Percentiles rank a stretch among this genome's conserved stretches.
phyloP scores from a whole-genome alignment of 2,888 invertebrate species.

The Coecobrya sp. region DNA sequence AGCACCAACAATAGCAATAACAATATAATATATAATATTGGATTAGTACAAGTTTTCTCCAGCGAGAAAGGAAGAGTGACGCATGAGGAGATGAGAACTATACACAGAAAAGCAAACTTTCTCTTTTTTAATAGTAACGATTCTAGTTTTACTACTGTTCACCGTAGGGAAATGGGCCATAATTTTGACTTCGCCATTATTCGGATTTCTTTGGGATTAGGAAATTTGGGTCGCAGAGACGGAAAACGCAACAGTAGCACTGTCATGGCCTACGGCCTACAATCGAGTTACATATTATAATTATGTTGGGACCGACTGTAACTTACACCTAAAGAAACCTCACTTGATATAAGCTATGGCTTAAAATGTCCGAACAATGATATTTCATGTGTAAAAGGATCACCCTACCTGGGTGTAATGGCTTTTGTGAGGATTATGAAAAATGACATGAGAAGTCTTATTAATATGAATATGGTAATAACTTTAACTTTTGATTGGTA shows the following conservation, averaged over 20 bases:
- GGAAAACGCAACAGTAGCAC: constrained; percentile 63
- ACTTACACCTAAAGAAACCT: not conserved
- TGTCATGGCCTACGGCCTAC: not conserved
- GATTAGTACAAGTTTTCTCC: constrained; percentile 69
- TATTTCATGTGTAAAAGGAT: not conserved
- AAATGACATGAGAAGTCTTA: not conserved
- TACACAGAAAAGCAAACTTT: constrained; percentile 64
- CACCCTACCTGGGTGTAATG: not conserved
- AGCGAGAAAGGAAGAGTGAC: constrained; percentile 49
- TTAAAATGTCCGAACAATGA: not conserved
- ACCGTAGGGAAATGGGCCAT: constrained; percentile 78
- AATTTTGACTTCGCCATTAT: constrained; percentile 75
- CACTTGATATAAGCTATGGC: constrained; percentile 15
- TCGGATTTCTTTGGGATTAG: constrained; percentile 80
- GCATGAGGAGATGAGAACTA: constrained; percentile 29
- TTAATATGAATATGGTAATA: constrained; percentile 6
- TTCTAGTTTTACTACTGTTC: constrained; percentile 77
- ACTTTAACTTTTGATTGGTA: constrained; percentile 9
- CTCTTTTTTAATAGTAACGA: constrained; percentile 76
- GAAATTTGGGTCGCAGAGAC: constrained; percentile 72
- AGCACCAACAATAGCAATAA: constrained; percentile 2
- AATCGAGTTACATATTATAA: constrained; percentile 20
- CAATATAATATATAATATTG: constrained; percentile 56
- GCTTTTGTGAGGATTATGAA: not conserved
- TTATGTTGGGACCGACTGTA: constrained; percentile 15